Percentiles rank a stretch among this genome's conserved stretches.
These are phyloP conservation scores for Carcina quercana DNA, from an alignment of 2,888 invertebrate species.

Conservation along the genomic window DNA sequence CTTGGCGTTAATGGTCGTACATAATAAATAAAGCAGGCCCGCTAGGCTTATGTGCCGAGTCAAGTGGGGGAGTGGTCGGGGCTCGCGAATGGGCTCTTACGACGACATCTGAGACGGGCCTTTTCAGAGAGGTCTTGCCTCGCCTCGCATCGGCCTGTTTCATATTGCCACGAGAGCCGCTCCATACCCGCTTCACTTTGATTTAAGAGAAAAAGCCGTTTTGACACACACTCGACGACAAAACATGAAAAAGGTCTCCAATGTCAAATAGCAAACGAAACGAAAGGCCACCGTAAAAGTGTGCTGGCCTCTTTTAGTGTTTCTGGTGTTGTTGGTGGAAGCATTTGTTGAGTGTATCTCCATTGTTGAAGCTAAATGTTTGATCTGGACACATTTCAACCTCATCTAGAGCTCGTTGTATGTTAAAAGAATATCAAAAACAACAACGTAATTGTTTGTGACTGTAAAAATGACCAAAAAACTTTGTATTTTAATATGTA, in stretches of 20 bases:
- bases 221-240: conserved; percentile 45
- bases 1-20: conserved; percentile 71
- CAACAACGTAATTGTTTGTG: too few species aligned
- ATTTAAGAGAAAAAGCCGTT: conserved; percentile 68
- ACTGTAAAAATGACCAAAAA: too few species aligned
- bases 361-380: too few species aligned
- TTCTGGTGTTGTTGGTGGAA: too few species aligned
- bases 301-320: too few species aligned
- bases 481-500: too few species aligned
- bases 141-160: conserved; percentile 65
- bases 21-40: conserved; percentile 72
- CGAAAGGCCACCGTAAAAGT: conserved; percentile 26
- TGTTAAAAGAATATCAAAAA: too few species aligned
- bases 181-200: conserved; percentile 67
- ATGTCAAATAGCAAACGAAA: conserved; percentile 28
- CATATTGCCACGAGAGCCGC: conserved; percentile 64
- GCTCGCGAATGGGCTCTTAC: conserved; percentile 67
- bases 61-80: conserved; percentile 71
- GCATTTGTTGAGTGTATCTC: too few species aligned
- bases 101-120: conserved; percentile 71
- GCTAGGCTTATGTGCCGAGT: conserved; percentile 69
- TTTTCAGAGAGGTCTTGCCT: conserved; percentile 54
- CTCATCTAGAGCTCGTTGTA: too few species aligned
- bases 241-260: conserved; percentile 34
- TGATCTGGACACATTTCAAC: too few species aligned